Evolutionary conservation across 1,140 invertebrate genomes (phyloP), one percentile per base, ranked within the genome.

Genomic region (Colletes gigas): DNA sequence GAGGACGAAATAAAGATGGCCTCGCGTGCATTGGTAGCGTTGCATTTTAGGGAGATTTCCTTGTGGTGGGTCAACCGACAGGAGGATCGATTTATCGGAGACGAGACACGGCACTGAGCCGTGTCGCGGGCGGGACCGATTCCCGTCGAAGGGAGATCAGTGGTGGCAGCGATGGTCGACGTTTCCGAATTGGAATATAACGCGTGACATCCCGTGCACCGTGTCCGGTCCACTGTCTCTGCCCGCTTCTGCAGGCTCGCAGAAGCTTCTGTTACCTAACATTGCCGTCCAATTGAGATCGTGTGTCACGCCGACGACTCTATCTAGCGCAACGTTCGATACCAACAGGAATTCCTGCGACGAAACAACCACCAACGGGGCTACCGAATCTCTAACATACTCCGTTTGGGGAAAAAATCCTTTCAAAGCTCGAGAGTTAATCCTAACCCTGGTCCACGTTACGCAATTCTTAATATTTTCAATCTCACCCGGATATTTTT

Each of bases 101-200:
- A 62, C 19, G 44, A 39, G 30, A 70, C 47, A 54, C 12, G 66
- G 44, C 17, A 12, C 0, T n/a, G 21, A 17, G 44, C n/a, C 44
- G 19, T 47, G 62, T 68, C 47, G 21, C 55, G n/a, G 67, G 21
- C 68, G 68, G 62, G 72, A 83, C 59, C 44, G 52, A 54, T 69
- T 63, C 44, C 67, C 52, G 50, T 59, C 57, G 50, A 47, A 73
- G 57, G 55, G 50, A 81, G 81, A 87, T 86, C 84, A 83, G 86
- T 87, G 78, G 81, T 54, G 50, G 30, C 65, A 44, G 57, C 54
- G 54, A 68, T 50, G 63, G 12, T 47, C 57, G 44, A 62, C 83
- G 67, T 86, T 77, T 80, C 57, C 70, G 70, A 76, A 86, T 83
- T 81, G 78, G 84, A 83, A 87, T 86, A 86, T 83, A 86, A 82